Evolutionary conservation across 1,140 invertebrate species (phyloP), one percentile per base, ranked within the genome.

Genomic region (Cepaea nemoralis): DNA sequence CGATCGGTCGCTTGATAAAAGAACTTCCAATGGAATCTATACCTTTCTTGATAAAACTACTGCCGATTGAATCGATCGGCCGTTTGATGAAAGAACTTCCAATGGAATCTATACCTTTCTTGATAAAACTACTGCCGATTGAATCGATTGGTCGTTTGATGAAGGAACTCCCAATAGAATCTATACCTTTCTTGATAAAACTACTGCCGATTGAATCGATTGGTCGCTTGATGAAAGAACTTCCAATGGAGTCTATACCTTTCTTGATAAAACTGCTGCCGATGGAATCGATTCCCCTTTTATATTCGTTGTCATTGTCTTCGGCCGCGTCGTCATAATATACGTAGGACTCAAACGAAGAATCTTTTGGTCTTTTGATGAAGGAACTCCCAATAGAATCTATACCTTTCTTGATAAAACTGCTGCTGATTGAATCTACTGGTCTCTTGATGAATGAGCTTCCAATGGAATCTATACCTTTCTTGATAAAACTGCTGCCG

Each of bases 1-100:
- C 59, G 27, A 63, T 63, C 33, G 59, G 59, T 31, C 59, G 2
- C 22, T 63, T 63, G n/a, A 63, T 63, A 31, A 63, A 63, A 31
- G 59, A 63, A 63, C 59, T 63, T 12, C 59, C 59, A 63, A 63
- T 63, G 2, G 59, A 63, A 16, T 63, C 59, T 31, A 63, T 63
- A 6, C 27, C 27, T 16, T 16, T 63, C 33, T 63, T 63, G 27
- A 63, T 63, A 19, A 63, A 63, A 31, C 59, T 31, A 16, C 59
- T 63, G 2, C 59, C 59, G 16, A 63, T 63, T 27, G 59, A 63
- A 31, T 63, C 59, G 10, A 63, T 31, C 27, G 59, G 27, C 22
- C 27, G 27, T 63, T 63, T 63, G 59, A 63, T 31, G 33, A 63
- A 63, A 31, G 59, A 63, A 63, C 59, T 63, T 2, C 59, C 59